Percentiles rank a stretch among this genome's conserved stretches.
Evolutionary conservation across 2,113 vertebrate genomes (phyloP).

Genomic region (Xiphias gladius): DNA sequence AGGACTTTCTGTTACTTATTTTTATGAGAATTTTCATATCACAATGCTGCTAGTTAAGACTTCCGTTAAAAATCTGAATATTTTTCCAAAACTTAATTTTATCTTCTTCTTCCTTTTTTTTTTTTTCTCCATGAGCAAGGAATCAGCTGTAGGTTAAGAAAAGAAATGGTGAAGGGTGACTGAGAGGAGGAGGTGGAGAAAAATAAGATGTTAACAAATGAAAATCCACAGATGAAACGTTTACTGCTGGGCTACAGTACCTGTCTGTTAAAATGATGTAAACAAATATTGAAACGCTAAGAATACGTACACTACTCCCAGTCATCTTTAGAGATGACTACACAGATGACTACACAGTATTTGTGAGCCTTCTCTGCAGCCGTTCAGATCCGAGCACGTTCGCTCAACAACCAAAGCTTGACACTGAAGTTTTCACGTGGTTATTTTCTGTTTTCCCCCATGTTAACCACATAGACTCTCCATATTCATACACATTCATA

Average conservation of each 20-base stretch:
- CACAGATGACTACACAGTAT: neutral
- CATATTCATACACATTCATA: slow-evolving; percentile 38
- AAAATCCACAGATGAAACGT: neutral
- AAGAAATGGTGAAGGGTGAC: neutral
- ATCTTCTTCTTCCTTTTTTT: neutral
- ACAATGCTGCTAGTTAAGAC: neutral
- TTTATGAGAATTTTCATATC: neutral
- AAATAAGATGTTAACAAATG: neutral
- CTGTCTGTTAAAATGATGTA: slow-evolving; percentile 18
- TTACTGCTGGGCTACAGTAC: neutral
- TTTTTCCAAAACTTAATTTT: neutral
- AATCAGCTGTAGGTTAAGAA: neutral
- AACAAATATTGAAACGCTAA: slow-evolving; percentile 27
- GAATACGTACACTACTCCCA: neutral
- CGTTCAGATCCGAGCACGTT: neutral
- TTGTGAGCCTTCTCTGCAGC: slow-evolving; percentile 31
- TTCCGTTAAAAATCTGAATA: neutral
- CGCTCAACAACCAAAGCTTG: slow-evolving; percentile 13
- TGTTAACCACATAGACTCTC: slow-evolving; percentile 42
- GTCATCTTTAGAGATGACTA: neutral
- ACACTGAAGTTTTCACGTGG: slow-evolving; percentile 5
- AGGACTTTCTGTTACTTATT: neutral
- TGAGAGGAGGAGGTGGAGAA: neutral
- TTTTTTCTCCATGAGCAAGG: neutral
- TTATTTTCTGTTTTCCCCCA: slow-evolving; percentile 50